Evolutionary conservation across 2,797 vertebrate genomes (phyloP), one percentile per base, ranked within the genome.

Genomic region (Cuniculus paca): DNA sequence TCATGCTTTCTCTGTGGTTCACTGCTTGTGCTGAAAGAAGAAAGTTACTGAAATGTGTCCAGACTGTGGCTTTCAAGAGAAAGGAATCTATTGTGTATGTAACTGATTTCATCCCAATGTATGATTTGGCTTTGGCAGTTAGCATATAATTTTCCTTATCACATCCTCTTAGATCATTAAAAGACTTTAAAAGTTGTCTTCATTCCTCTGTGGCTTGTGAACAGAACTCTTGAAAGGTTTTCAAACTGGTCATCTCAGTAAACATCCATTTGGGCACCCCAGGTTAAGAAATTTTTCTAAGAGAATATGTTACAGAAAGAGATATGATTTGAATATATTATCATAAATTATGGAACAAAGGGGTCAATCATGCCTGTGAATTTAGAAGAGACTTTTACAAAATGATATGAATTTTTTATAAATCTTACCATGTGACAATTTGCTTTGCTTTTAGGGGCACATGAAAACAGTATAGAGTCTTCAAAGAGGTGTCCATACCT

Each of bases 91-190:
- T 96, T 96, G 89, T 95, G 70, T 42, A 19, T n/a, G 26, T 19
- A 54, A 61, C 74, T 91, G 95, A 94, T 91, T 91, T 95, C 96
- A 92, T 63, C 56, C 68, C 19, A 70, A 48, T 0, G 52, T 92
- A 81, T 65, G 79, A 74, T 82, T 86, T 91, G 75, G 78, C 88
- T 95, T 79, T 85, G 84, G 52, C 45, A 39, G 78, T 94, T 78
- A 84, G 82, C 20, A 68, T 54, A 86, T 92, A 88, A 86, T 92
- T 95, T 95, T 90, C 85, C 74, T 97, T 97, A 94, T 97, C 95
- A 86, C 68, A 91, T 80, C 85, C 81, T 96, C 92, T 91, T 91
- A 95, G 61, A 86, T 90, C 60, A 94, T 88, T 85, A 95, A 83
- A 90, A 89, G 84, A 83, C 93, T 92, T 96, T 72, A 82, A 86